phyloP scores from a whole-genome alignment of 2,797 vertebrate species.

The Enteromius unitaeniatus region DNA sequence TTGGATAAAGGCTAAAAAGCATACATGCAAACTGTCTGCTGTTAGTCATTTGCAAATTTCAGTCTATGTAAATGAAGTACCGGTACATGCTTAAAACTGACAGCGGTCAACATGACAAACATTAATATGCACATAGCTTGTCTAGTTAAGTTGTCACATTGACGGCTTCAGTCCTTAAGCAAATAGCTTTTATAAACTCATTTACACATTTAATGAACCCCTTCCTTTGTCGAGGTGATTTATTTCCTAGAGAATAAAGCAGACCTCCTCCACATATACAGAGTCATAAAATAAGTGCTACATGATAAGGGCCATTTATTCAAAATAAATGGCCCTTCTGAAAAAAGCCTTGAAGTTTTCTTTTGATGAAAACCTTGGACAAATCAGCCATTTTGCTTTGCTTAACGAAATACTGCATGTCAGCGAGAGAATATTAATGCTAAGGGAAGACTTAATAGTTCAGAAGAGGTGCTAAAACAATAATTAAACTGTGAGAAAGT shows the following conservation, averaged over 20 bases:
- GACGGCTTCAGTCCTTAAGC: neutral
- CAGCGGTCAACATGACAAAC: neutral
- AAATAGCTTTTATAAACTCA: neutral
- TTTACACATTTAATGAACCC: neutral
- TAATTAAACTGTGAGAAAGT: no score
- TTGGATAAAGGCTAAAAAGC: neutral
- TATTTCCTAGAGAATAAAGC: slow-evolving; percentile 2
- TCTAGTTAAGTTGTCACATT: neutral
- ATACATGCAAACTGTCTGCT: neutral
- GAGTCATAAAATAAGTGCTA: neutral
- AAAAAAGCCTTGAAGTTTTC: neutral
- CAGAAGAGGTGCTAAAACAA: no score
- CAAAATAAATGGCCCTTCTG: neutral
- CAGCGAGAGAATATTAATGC: neutral
- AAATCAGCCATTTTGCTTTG: neutral
- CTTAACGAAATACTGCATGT: neutral
- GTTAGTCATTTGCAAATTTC: neutral
- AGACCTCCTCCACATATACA: no score
- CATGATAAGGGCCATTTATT: neutral
- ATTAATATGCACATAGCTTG: neutral
- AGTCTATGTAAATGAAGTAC: neutral
- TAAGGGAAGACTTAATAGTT: no score
- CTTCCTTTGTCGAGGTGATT: neutral
- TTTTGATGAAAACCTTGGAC: neutral
- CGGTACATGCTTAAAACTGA: neutral